Evolutionary conservation across 2,113 vertebrate genomes (phyloP).

Genomic region (Globicephala melas): DNA sequence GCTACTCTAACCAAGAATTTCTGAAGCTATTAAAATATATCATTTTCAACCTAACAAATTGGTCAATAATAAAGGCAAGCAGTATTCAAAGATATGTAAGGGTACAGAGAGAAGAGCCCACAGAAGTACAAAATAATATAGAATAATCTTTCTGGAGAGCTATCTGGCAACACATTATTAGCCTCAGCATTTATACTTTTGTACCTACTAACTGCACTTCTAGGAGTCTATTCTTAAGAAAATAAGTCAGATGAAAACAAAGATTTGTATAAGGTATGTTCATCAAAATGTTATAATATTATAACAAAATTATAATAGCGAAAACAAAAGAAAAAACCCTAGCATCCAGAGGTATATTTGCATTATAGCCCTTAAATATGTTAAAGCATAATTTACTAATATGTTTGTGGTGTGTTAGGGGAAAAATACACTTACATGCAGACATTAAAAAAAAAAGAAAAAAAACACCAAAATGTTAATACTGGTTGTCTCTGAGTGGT

Average conservation of each 20-base stretch:
- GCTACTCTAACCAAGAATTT: neutral
- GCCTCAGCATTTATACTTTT: neutral
- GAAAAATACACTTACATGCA: neutral
- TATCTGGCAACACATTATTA: neutral
- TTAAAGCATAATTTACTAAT: neutral
- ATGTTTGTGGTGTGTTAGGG: neutral
- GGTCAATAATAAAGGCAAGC: neutral
- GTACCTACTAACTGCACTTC: neutral
- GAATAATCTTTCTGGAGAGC: neutral
- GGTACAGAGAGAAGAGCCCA: neutral
- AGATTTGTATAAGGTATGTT: neutral
- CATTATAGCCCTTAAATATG: neutral
- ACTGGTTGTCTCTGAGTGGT: neutral
- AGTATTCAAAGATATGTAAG: neutral
- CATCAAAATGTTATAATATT: neutral
- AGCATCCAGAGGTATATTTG: neutral
- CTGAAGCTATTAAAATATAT: neutral
- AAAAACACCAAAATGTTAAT: neutral
- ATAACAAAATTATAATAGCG: neutral
- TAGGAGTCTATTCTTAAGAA: neutral
- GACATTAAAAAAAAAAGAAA: neutral
- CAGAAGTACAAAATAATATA: neutral
- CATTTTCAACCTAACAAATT: neutral
- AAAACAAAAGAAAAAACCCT: neutral
- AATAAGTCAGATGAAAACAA: slow-evolving; percentile 20